Percentiles rank a stretch among this genome's conserved stretches.
Evolutionary conservation across 2,888 invertebrate species (phyloP).

Genomic region (Agrenia bidenticulata): DNA sequence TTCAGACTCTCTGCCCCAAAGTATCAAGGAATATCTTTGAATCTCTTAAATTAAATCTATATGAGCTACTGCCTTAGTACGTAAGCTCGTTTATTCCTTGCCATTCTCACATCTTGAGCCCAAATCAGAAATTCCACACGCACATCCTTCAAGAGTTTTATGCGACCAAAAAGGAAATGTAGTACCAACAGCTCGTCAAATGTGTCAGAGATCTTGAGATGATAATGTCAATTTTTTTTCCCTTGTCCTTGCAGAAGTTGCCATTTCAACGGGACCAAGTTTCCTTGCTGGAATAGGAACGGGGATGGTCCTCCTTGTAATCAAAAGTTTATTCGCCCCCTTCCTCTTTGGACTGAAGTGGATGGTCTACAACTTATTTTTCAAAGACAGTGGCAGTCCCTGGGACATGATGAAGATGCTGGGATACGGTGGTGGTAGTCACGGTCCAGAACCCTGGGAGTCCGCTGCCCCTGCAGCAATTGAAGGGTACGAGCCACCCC

Average conservation of each 20-base stretch:
- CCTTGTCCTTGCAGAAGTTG: conserved; percentile 46
- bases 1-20: no score
- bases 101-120: no score
- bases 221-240: conserved; percentile 5
- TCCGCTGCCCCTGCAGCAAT: conserved; percentile 36
- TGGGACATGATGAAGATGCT: conserved; percentile 48
- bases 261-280: conserved; percentile 52
- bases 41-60: no score
- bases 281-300: conserved; percentile 68
- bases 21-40: no score
- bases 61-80: no score
- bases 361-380: conserved; percentile 76
- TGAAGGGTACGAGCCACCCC: conserved; percentile 47
- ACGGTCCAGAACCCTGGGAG: conserved; percentile 36
- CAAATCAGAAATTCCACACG: background rate
- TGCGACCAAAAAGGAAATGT: background rate
- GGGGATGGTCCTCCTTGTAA: conserved; percentile 72
- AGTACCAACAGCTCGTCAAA: background rate
- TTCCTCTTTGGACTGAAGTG: conserved; percentile 81
- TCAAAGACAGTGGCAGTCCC: conserved; percentile 55
- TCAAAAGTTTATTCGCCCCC: conserved; percentile 76
- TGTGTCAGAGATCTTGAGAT: background rate
- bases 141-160: background rate
- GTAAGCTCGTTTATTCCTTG: no score
- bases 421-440: conserved; percentile 23